These are phyloP conservation scores for Drosophila bifasciata DNA, from an alignment of 1,140 invertebrate genomes.

Conservation along the genomic window DNA sequence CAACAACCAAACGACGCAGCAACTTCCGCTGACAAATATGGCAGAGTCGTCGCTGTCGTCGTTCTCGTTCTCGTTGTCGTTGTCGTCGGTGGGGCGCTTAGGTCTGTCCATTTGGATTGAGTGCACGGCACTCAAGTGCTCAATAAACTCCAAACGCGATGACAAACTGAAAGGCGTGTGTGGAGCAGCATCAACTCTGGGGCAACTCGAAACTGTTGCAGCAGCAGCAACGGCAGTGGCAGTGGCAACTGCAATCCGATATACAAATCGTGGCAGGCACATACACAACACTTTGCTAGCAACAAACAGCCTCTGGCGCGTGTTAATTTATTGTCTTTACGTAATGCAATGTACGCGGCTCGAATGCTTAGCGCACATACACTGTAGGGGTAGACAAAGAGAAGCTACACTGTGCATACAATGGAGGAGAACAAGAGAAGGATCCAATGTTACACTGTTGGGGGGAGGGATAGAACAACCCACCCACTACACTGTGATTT, in stretches of 20 bases:
- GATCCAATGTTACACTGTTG: no score
- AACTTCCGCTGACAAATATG: conserved; percentile 65
- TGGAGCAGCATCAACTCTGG: neutral
- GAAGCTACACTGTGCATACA: conserved; percentile 3
- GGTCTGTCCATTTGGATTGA: conserved; percentile 55
- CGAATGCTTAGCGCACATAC: neutral
- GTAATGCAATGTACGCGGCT: conserved; percentile 31
- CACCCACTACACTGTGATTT: no score
- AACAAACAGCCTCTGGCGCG: conserved; percentile 21
- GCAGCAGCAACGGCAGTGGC: neutral
- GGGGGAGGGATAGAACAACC: no score
- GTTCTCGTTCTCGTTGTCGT: no score
- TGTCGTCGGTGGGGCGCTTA: conserved; percentile 16
- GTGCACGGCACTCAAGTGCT: conserved; percentile 66
- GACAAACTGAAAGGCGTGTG: conserved; percentile 21
- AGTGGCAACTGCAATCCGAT: conserved; percentile 8
- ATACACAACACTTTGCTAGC: conserved; percentile 20
- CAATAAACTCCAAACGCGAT: conserved; percentile 62
- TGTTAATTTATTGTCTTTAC: conserved; percentile 50
- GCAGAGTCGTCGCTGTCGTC: conserved; percentile 17
- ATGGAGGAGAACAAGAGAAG: no score
- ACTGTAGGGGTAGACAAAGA: neutral
- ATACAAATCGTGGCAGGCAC: conserved; percentile 24
- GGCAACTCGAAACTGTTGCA: conserved; percentile 30
- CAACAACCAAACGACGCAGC: conserved; percentile 10